phyloP scores from a whole-genome alignment of 1,140 invertebrate genomes.

The Chionoecetes opilio region DNA sequence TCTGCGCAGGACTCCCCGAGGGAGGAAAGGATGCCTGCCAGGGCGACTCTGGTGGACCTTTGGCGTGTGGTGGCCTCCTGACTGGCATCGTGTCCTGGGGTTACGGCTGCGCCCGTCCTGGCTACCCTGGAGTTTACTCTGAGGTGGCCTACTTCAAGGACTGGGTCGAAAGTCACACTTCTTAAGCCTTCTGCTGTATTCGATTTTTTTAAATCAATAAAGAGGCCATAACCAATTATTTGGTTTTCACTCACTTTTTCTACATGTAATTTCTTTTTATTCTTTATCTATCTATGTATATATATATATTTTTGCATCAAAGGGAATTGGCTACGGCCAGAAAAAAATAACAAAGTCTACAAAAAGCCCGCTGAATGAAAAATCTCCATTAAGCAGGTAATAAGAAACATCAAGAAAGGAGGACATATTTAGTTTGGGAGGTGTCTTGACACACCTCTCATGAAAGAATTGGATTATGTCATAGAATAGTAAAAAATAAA shows the following conservation, averaged over 20 bases:
- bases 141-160: slow-evolving; percentile 74
- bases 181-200: neutral
- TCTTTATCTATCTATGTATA: too few species aligned
- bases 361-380: neutral
- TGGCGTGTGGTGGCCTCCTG: slow-evolving; percentile 77
- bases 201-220: neutral
- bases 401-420: too few species aligned
- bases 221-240: neutral
- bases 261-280: too few species aligned
- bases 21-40: slow-evolving; percentile 86
- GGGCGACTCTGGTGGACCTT: slow-evolving; percentile 82
- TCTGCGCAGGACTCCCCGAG: slow-evolving; percentile 75
- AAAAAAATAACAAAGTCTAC: neutral
- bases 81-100: slow-evolving; percentile 73
- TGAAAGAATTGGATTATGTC: too few species aligned
- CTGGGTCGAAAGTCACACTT: slow-evolving; percentile 81
- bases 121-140: slow-evolving; percentile 67
- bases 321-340: neutral
- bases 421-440: neutral
- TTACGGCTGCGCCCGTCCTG: slow-evolving; percentile 74
- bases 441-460: neutral
- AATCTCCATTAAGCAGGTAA: too few species aligned
- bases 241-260: neutral
- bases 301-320: neutral
- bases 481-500: neutral